Evolutionary conservation across 1,140 invertebrate genomes (phyloP).

Genomic region (Drosophila orena): DNA sequence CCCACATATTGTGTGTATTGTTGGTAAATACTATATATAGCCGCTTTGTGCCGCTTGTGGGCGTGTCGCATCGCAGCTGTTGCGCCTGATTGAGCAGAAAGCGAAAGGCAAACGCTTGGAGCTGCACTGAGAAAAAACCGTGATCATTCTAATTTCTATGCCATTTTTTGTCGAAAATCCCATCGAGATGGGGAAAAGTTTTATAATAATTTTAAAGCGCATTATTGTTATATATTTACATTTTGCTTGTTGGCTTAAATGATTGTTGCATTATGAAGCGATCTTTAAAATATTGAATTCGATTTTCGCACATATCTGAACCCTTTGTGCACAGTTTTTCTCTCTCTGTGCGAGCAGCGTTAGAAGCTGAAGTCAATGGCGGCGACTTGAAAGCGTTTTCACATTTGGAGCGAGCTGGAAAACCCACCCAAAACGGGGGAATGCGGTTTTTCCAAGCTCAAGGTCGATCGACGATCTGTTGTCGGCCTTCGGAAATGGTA

Average conservation of each 20-base stretch:
- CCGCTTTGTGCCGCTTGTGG: slow-evolving; percentile 38
- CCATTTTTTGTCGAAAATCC: too few species aligned
- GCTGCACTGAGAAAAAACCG: slow-evolving; percentile 1
- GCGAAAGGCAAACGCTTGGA: slow-evolving; percentile 63
- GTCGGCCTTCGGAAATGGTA: slow-evolving; percentile 8
- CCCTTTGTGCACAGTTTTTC: neutral
- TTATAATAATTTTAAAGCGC: too few species aligned
- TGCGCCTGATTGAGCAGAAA: slow-evolving; percentile 77
- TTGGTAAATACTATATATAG: slow-evolving; percentile 46
- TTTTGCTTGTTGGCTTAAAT: too few species aligned
- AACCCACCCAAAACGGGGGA: slow-evolving; percentile 23
- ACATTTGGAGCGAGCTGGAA: slow-evolving; percentile 30
- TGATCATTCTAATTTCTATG: too few species aligned
- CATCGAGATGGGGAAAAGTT: too few species aligned
- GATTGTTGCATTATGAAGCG: too few species aligned
- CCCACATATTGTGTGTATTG: slow-evolving; percentile 22
- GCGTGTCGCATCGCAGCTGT: slow-evolving; percentile 70
- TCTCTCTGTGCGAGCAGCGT: neutral
- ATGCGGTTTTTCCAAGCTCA: slow-evolving; percentile 32
- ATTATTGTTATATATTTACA: too few species aligned
- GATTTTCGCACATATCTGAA: too few species aligned
- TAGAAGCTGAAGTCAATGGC: slow-evolving; percentile 20
- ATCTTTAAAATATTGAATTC: too few species aligned
- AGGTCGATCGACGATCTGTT: slow-evolving; percentile 28
- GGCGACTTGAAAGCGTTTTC: slow-evolving; percentile 65